Percentiles rank a stretch among this genome's conserved stretches.
Evolutionary conservation across 2,888 invertebrate genomes (phyloP).

Genomic region (Lamproptera curius): DNA sequence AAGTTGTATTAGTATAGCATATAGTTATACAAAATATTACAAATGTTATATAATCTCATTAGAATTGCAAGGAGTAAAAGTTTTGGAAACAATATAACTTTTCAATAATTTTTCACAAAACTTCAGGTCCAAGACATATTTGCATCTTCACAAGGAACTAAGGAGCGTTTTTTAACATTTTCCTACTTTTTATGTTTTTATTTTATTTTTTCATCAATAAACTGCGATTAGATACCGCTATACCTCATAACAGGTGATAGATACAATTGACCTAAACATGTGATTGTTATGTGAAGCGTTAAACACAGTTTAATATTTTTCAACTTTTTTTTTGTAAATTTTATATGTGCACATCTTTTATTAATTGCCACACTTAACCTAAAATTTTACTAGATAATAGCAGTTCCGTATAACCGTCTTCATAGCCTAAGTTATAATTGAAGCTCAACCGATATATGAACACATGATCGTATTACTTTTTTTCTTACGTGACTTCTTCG

Average conservation of each 20-base stretch:
- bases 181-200: slow-evolving; percentile 63
- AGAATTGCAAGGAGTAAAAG: too few species aligned
- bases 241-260: slow-evolving; percentile 36
- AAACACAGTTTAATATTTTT: slow-evolving; percentile 15
- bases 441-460: slow-evolving; percentile 44
- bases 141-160: slow-evolving; percentile 42
- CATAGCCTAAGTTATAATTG: slow-evolving; percentile 33
- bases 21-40: too few species aligned
- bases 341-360: slow-evolving; percentile 29
- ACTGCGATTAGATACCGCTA: slow-evolving; percentile 43
- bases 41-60: too few species aligned
- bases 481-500: slow-evolving; percentile 80
- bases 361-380: slow-evolving; percentile 34
- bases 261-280: slow-evolving; percentile 28
- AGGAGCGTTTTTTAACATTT: slow-evolving; percentile 56
- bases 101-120: too few species aligned
- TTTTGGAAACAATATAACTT: slow-evolving; percentile 10
- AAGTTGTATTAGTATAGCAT: too few species aligned
- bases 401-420: slow-evolving; percentile 32
- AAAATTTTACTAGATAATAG: slow-evolving; percentile 42
- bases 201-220: slow-evolving; percentile 52
- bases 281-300: slow-evolving; percentile 10
- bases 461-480: slow-evolving; percentile 71
- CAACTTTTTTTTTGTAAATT: slow-evolving; percentile 17
- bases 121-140: too few species aligned